Conservation (phyloP, 35 echinoderm and acorn worm genomes). For the Lytechinus pictus region DNA sequence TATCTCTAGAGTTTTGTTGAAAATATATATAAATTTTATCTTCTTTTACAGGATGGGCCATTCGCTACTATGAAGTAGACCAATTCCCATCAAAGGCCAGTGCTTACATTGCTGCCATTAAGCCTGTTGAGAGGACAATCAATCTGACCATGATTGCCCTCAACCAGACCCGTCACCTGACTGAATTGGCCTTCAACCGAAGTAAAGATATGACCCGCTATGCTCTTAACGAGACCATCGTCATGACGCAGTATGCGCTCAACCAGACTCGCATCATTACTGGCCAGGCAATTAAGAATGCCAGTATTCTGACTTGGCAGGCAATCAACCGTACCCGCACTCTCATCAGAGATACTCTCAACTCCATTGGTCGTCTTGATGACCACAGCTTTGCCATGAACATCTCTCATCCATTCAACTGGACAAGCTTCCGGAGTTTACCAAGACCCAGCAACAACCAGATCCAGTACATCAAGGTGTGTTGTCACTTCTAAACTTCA, state of each 20-base stretch:
- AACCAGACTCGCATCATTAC: constrained; percentile 47
- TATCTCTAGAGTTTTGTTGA: too few species aligned
- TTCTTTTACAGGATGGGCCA: constrained; percentile 60
- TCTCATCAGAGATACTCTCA: constrained; percentile 56
- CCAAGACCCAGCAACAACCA: constrained; percentile 82
- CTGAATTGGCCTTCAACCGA: constrained; percentile 44
- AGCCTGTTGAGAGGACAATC: neutral
- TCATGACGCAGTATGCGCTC: constrained; percentile 9
- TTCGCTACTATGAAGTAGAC: constrained; percentile 77
- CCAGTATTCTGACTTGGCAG: constrained; percentile 43
- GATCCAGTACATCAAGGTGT: constrained; percentile 59
- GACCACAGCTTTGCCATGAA: constrained; percentile 90
- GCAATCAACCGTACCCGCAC: constrained; percentile 39
- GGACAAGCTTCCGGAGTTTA: constrained; percentile 83
- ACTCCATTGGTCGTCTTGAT: constrained; percentile 64
- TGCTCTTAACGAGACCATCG: constrained; percentile 3
- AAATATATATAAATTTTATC: neutral
- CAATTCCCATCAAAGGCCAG: constrained; percentile 61
- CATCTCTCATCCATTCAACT: constrained; percentile 88
- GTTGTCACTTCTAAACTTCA: too few species aligned
- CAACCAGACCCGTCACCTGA: constrained; percentile 16
- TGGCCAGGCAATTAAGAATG: neutral
- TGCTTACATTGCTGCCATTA: neutral
- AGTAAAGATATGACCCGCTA: constrained; percentile 29
- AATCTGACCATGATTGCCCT: constrained; percentile 33